Evolutionary conservation across 2,797 vertebrate genomes (phyloP).

Genomic region (Sternarchorhynchus goeldii): DNA sequence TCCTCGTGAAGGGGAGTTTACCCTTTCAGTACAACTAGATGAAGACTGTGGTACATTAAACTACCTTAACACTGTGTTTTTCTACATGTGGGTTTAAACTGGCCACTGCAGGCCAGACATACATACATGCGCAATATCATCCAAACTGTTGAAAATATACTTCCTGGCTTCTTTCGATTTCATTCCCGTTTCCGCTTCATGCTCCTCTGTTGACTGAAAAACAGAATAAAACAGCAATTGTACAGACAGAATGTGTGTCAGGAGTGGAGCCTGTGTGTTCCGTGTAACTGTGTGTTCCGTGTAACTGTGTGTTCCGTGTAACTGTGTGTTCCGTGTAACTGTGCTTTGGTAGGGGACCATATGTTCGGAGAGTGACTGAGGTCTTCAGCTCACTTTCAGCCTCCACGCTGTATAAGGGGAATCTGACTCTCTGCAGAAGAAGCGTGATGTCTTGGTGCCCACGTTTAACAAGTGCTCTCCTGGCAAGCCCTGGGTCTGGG

Average conservation of each 20-base stretch:
- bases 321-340: background rate
- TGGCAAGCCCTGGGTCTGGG: slow-evolving; percentile 97
- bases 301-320: background rate
- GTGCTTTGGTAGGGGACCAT: background rate
- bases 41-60: background rate
- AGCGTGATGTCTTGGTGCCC: slow-evolving; percentile 94
- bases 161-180: slow-evolving; percentile 99
- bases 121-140: slow-evolving; percentile 98
- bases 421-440: slow-evolving; percentile 93
- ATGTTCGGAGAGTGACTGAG: background rate
- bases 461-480: slow-evolving; percentile 91
- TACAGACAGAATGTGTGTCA: background rate
- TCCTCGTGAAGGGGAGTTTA: background rate
- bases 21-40: background rate
- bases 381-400: slow-evolving; percentile 84
- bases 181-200: slow-evolving; percentile 96
- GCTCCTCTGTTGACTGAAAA: slow-evolving; percentile 91
- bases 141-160: slow-evolving; percentile 99
- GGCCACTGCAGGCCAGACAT: slow-evolving; percentile 5
- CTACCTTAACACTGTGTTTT: background rate
- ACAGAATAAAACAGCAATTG: slow-evolving; percentile 12
- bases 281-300: background rate
- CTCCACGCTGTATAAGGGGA: slow-evolving; percentile 90
- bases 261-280: background rate
- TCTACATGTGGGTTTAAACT: background rate